A percentile compares a stretch with the other conserved stretches of the same genome.
phyloP scores from a whole-genome alignment of 1,140 invertebrate genomes.

The Drosophila elegans region DNA sequence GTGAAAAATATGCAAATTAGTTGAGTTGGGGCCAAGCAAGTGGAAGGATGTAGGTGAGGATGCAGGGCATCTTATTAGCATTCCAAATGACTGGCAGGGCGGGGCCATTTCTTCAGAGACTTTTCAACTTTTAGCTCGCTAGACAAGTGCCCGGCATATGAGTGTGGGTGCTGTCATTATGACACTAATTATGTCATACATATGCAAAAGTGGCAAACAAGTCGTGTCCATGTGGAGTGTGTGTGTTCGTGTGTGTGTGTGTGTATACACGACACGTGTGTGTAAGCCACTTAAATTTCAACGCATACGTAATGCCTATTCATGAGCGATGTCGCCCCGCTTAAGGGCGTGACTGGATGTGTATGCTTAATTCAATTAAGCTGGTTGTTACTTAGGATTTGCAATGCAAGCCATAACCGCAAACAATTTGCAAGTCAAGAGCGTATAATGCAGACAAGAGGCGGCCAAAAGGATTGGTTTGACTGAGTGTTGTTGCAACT shows the following conservation, averaged over 20 bases:
- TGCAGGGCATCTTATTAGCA: conserved; percentile 62
- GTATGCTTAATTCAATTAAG: conserved; percentile 77
- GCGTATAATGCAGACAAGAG: conserved; percentile 40
- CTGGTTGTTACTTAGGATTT: conserved; percentile 68
- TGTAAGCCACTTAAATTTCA: conserved; percentile 82
- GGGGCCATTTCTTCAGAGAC: conserved; percentile 52
- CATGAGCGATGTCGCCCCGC: conserved; percentile 49
- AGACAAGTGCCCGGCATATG: conserved; percentile 35
- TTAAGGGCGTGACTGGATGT: conserved; percentile 29
- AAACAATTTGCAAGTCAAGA: conserved; percentile 79
- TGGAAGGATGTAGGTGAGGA: background rate
- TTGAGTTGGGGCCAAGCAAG: background rate
- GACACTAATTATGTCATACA: conserved; percentile 81
- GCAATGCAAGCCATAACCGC: conserved; percentile 60
- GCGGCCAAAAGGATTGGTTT: conserved; percentile 20
- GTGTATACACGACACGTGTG: conserved; percentile 58
- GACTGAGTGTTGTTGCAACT: conserved; percentile 15
- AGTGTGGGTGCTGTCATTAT: conserved; percentile 60
- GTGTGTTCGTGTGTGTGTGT: conserved; percentile 21
- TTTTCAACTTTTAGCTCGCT: conserved; percentile 58
- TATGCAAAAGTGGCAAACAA: conserved; percentile 81
- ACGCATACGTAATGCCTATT: conserved; percentile 80
- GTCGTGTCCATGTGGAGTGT: conserved; percentile 43
- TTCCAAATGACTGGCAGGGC: conserved; percentile 64
- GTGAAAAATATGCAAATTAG: conserved; percentile 75